These are phyloP conservation scores for Aptenodytes forsteri DNA, from an alignment of 2,113 vertebrate genomes.

Conservation along the genomic window DNA sequence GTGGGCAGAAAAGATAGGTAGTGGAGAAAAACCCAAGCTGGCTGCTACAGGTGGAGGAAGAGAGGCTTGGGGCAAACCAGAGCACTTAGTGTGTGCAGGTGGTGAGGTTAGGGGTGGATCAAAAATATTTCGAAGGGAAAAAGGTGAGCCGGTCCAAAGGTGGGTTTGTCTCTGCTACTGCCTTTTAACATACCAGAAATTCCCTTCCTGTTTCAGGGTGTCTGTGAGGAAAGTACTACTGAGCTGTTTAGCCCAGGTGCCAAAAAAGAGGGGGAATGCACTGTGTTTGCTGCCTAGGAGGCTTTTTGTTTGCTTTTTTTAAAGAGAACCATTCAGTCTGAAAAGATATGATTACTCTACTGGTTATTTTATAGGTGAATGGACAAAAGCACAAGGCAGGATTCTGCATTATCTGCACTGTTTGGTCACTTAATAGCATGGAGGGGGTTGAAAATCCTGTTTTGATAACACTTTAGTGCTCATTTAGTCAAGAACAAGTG, in stretches of 20 bases:
- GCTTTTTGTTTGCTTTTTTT: neutral
- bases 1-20: neutral
- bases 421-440: neutral
- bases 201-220: neutral
- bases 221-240: neutral
- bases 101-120: neutral
- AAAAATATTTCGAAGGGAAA: neutral
- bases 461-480: neutral
- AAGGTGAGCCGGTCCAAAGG: neutral
- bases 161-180: neutral
- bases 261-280: neutral
- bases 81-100: accelerated
- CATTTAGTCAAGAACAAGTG: neutral
- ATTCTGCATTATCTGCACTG: neutral
- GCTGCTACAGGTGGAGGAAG: neutral
- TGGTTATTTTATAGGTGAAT: neutral
- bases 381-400: neutral
- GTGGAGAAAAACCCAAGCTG: neutral
- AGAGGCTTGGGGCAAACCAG: neutral
- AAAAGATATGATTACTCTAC: neutral
- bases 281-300: neutral
- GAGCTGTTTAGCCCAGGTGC: neutral
- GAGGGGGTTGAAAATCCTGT: neutral
- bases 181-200: neutral
- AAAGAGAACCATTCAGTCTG: neutral